These are phyloP conservation scores for Camarhynchus parvulus DNA, from an alignment of 2,113 vertebrate genomes.

Conservation along the genomic window DNA sequence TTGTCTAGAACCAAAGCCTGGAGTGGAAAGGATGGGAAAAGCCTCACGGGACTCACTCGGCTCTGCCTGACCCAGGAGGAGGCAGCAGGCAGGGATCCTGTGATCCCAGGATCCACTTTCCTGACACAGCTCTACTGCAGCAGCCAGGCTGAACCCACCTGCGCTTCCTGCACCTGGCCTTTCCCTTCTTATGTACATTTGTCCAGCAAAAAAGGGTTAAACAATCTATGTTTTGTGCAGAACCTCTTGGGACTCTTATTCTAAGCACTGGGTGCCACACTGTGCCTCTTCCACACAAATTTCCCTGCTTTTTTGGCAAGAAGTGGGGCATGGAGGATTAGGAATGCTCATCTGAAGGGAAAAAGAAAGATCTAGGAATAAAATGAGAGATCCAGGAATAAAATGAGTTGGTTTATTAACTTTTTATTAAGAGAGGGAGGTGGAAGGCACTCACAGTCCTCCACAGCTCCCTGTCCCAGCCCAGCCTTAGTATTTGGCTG, in stretches of 20 bases:
- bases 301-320: background rate
- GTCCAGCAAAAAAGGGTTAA: background rate
- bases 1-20: constrained; percentile 12
- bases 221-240: background rate
- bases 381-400: background rate
- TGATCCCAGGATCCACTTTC: background rate
- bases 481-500: background rate
- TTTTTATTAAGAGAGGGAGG: background rate
- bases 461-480: background rate
- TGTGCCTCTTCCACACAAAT: background rate
- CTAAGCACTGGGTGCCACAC: rapidly evolving
- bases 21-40: background rate
- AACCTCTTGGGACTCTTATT: background rate
- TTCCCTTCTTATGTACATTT: background rate
- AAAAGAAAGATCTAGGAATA: background rate
- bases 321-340: background rate
- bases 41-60: background rate
- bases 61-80: constrained; percentile 6
- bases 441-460: rapidly evolving
- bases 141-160: background rate
- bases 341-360: background rate
- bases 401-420: background rate
- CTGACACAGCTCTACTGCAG: background rate
- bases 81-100: background rate
- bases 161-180: background rate